phyloP scores from a whole-genome alignment of 1,140 invertebrate genomes.

The Lerema accius region DNA sequence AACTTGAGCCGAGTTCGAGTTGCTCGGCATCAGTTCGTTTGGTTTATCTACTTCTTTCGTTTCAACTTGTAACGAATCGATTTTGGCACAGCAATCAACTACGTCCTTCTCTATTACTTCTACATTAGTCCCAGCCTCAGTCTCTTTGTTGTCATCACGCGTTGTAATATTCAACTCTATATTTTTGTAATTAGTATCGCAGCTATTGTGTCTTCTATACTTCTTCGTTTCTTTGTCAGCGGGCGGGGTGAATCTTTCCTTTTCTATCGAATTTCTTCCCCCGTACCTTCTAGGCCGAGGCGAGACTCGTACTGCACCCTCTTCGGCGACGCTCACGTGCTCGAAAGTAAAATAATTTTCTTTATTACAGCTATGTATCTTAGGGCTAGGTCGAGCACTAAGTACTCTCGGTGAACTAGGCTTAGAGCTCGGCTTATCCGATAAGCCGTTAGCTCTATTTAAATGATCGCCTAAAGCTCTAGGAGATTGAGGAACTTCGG shows the following conservation, averaged over 20 bases:
- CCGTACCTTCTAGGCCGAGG: slow-evolving; percentile 64
- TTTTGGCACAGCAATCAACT: slow-evolving; percentile 73
- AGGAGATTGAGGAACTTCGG: slow-evolving; percentile 69
- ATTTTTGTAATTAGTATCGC: slow-evolving; percentile 73
- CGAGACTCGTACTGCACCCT: slow-evolving; percentile 49
- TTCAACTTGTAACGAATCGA: slow-evolving; percentile 62
- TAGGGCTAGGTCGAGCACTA: slow-evolving; percentile 69
- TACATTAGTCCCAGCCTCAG: slow-evolving; percentile 44
- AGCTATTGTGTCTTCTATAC: slow-evolving; percentile 75
- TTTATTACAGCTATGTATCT: slow-evolving; percentile 73
- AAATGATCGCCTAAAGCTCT: slow-evolving; percentile 66
- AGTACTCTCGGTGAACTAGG: slow-evolving; percentile 71
- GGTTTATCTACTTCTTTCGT: slow-evolving; percentile 51
- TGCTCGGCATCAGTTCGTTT: slow-evolving; percentile 54
- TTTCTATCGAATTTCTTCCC: slow-evolving; percentile 72
- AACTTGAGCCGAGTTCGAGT: slow-evolving; percentile 68
- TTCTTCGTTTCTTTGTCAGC: slow-evolving; percentile 70
- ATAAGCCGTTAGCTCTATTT: slow-evolving; percentile 67
- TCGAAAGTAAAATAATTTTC: slow-evolving; percentile 79
- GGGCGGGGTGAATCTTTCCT: slow-evolving; percentile 69
- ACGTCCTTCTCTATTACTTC: slow-evolving; percentile 61
- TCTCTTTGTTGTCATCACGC: slow-evolving; percentile 58
- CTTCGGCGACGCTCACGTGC: slow-evolving; percentile 47
- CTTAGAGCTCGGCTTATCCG: slow-evolving; percentile 72
- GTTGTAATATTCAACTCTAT: slow-evolving; percentile 65